Evolutionary conservation across 1,140 invertebrate species (phyloP).

Genomic region (Pygmarrhopalites habei): DNA sequence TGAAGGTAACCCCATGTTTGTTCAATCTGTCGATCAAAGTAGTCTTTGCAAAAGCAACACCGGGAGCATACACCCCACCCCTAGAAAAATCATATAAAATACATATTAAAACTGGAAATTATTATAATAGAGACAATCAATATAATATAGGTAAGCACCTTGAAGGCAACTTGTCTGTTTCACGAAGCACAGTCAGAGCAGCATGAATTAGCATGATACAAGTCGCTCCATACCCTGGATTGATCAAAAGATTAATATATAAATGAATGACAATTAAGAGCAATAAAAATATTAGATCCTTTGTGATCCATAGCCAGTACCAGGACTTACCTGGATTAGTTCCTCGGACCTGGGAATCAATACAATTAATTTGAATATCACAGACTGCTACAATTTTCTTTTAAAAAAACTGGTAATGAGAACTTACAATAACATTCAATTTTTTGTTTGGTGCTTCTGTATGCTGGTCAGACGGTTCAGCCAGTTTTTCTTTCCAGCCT

Average conservation of each 20-base stretch:
- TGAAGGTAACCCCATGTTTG: conserved; percentile 54
- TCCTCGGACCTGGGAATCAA: neutral
- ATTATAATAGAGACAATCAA: neutral
- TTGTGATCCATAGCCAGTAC: neutral
- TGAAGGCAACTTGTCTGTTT: conserved; percentile 65
- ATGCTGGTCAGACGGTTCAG: conserved; percentile 56
- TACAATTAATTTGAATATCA: neutral
- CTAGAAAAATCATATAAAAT: conserved; percentile 41
- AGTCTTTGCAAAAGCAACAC: conserved; percentile 56
- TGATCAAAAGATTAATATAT: conserved; percentile 50
- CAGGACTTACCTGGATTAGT: neutral
- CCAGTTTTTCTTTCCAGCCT: conserved; percentile 65
- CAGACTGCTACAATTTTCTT: neutral
- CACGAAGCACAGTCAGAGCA: conserved; percentile 66
- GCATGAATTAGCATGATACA: conserved; percentile 61
- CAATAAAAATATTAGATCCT: neutral
- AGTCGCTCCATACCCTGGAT: conserved; percentile 79
- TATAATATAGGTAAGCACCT: conserved; percentile 11
- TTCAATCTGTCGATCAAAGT: conserved; percentile 51
- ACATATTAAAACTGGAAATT: neutral
- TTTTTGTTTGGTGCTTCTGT: conserved; percentile 56
- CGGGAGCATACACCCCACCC: conserved; percentile 55
- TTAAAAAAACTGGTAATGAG: neutral
- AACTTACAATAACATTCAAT: conserved; percentile 52
- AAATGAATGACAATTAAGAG: neutral